Percentiles rank a stretch among this genome's conserved stretches.
These are phyloP conservation scores for Neodiprion lecontei DNA, from an alignment of 1,140 invertebrate species.

Conservation along the genomic window DNA sequence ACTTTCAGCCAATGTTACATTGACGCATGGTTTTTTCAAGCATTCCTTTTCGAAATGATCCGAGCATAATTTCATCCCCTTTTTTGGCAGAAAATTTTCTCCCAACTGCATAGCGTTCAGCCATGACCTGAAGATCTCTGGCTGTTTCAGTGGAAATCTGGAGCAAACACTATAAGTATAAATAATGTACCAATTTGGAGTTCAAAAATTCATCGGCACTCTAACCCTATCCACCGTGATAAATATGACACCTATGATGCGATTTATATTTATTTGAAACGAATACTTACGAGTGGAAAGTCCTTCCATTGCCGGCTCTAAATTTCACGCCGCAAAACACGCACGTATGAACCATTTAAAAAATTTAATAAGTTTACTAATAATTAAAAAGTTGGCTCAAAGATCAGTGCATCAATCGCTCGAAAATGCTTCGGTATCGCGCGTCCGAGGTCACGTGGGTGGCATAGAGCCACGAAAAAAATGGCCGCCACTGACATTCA, in stretches of 20 bases:
- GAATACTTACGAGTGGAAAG: slow-evolving; percentile 4
- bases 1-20: not conserved
- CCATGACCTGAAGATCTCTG: not conserved
- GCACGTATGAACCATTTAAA: no score
- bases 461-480: not conserved
- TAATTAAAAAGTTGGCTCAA: no score
- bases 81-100: not conserved
- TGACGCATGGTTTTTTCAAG: slow-evolving; percentile 2
- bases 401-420: no score
- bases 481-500: not conserved
- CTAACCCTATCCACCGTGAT: not conserved
- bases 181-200: not conserved
- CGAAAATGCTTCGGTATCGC: no score
- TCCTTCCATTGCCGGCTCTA: not conserved
- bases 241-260: not conserved
- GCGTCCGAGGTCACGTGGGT: no score
- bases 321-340: not conserved
- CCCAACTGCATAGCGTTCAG: not conserved
- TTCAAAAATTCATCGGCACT: not conserved
- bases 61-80: not conserved
- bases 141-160: not conserved
- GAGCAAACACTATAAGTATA: not conserved
- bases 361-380: no score
- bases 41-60: not conserved
- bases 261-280: slow-evolving; percentile 3